Base-by-base conservation (phyloP, 2,113 vertebrate species). In the Oreocharis arfaki region DNA sequence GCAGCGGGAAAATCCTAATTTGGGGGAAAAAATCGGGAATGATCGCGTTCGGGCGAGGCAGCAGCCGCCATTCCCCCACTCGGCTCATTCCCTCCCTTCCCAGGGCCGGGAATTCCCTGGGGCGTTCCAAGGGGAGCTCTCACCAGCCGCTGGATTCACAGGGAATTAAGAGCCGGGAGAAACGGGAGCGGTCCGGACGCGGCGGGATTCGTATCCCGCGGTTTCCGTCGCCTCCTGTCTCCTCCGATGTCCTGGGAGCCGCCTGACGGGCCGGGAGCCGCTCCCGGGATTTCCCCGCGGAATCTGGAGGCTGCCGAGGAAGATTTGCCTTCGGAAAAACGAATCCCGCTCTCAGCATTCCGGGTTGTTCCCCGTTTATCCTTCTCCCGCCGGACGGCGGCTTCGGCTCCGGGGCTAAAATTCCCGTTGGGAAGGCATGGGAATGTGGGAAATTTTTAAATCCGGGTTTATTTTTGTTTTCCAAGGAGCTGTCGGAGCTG, bases 151-250 rank as follows among this genome's bases (percentile, higher is more conserved):
- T 27, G 78, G 52, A 11, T 18, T 57, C 52, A 1, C 18, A 4
- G 28, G 53, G 78, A 57, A 68, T 81, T 17, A 57, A 33, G 33
- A 47, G 2, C 52, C 17, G 1, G 28, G 63, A 11, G 63, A 4
- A 39, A 33, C 8, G 0, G 22, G 61, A 67, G 50, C 5, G 3
- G 7, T 30, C 7, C 1, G 4, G 49, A 24, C 76, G 3, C 30
- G 1, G 50, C 10, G 15, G 76, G 49, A 35, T 35, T 3, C 0
- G 7, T 0, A 20, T 67, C 63, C 61, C 13, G 1, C 3, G 0
- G 4, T 32, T 68, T 4, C 52, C 63, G 2, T 22, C 5, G 7
- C 7, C 32, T 1, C 22, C 78, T 33, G 52, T 47, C 63, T 2
- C 2, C 22, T 56, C 63, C 6, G 4, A 47, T 81, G 13, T 39